Evolutionary conservation across 2,888 invertebrate species (phyloP).

Genomic region (Standfussiana lucernea): DNA sequence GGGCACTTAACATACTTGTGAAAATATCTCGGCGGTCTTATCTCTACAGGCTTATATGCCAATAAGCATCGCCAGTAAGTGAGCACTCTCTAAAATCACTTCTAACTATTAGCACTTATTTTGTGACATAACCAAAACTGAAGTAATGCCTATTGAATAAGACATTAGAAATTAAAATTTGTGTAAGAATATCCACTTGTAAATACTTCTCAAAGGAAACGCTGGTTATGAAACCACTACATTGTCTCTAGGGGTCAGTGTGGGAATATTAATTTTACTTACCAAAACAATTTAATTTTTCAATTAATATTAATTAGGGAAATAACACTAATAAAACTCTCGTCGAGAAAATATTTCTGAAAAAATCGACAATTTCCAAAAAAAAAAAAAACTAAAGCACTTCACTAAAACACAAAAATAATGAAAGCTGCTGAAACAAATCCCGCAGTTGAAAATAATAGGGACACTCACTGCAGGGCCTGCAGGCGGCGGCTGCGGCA

Average conservation of each 20-base stretch:
- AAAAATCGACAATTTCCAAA: background rate
- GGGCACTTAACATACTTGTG: conserved; percentile 78
- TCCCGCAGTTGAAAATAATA: conserved; percentile 49
- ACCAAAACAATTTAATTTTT: conserved; percentile 22
- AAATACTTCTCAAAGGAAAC: conserved; percentile 38
- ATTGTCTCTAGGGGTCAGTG: conserved; percentile 9
- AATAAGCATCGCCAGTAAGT: conserved; percentile 66
- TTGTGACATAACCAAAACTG: conserved; percentile 81
- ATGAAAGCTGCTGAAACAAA: conserved; percentile 46
- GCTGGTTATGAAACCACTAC: conserved; percentile 37
- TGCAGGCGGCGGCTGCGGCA: conserved; percentile 83
- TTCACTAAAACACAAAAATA: conserved; percentile 60
- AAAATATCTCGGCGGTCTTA: conserved; percentile 73
- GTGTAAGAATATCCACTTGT: conserved; percentile 47
- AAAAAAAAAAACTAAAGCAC: conserved; percentile 28
- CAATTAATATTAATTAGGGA: conserved; percentile 25
- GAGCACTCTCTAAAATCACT: conserved; percentile 81
- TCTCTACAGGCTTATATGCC: conserved; percentile 63
- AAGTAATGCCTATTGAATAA: conserved; percentile 72
- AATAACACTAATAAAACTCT: conserved; percentile 17
- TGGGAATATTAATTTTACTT: conserved; percentile 41
- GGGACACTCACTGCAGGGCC: conserved; percentile 88
- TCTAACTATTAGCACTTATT: conserved; percentile 77
- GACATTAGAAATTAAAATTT: conserved; percentile 74
- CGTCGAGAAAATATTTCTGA: background rate